Conservation (phyloP, 2,888 invertebrate genomes). For the Drosophila buzzatii region DNA sequence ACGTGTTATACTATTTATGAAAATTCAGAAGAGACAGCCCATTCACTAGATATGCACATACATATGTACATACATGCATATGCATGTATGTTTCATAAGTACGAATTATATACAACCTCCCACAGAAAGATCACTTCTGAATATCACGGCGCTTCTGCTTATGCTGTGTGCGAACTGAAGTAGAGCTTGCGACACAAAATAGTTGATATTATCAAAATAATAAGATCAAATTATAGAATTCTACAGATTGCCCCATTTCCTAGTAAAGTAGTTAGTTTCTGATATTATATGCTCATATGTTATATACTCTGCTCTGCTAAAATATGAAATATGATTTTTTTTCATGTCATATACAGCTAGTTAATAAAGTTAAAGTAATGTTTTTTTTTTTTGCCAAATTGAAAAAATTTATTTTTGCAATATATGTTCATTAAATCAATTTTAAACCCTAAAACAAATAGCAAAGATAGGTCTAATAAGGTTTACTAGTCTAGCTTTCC, state of each 20-base stretch:
- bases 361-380: not conserved
- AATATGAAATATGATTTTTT: not conserved
- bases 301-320: not conserved
- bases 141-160: constrained; percentile 1
- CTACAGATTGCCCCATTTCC: not conserved
- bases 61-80: not conserved
- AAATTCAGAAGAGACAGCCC: not conserved
- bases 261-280: not conserved
- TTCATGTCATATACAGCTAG: not conserved
- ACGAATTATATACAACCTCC: constrained; percentile 5
- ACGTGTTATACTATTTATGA: not conserved
- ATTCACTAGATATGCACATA: constrained; percentile 13
- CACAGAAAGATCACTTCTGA: constrained; percentile 14
- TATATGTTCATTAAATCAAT: not conserved
- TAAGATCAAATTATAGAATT: constrained; percentile 4
- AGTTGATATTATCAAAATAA: constrained; percentile 35
- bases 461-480: not conserved
- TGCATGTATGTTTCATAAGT: constrained; percentile 19
- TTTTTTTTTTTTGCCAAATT: not conserved
- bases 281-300: not conserved
- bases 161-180: constrained; percentile 30
- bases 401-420: not conserved
- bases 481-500: too few relatives aligned
- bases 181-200: constrained; percentile 45
- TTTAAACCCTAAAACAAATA: not conserved